Percentiles rank a stretch among this genome's conserved stretches.
phyloP scores from a whole-genome alignment of 2,888 invertebrate genomes.

The Panzeria rudis region DNA sequence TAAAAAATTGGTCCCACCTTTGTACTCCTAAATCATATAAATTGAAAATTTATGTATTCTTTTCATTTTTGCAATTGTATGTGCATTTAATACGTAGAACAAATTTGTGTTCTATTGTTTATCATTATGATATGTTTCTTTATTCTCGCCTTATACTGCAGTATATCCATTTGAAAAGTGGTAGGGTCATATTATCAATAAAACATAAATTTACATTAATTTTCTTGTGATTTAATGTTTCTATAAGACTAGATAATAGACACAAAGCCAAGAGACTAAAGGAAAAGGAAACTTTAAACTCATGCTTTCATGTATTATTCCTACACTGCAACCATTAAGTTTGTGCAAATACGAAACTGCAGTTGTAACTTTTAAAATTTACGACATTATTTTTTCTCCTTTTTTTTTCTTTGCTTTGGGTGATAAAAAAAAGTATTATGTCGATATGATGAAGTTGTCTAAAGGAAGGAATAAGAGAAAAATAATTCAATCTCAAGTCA shows the following conservation, averaged over 20 bases:
- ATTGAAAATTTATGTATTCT: background rate
- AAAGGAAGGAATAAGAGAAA: conserved; percentile 44
- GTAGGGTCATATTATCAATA: conserved; percentile 26
- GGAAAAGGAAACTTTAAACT: background rate
- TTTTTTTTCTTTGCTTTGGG: conserved; percentile 5
- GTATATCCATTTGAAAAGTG: background rate
- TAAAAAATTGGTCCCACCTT: background rate
- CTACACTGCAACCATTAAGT: conserved; percentile 44
- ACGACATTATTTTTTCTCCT: conserved; percentile 36
- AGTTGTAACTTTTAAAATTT: conserved; percentile 58
- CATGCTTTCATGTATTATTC: conserved; percentile 49
- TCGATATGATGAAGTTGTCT: conserved; percentile 36
- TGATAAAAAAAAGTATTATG: background rate
- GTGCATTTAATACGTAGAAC: background rate
- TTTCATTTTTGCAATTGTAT: background rate
- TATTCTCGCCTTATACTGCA: conserved; percentile 9
- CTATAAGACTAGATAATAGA: conserved; percentile 20
- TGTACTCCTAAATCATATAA: background rate
- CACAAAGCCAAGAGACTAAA: background rate
- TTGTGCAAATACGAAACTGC: conserved; percentile 31
- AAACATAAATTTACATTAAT: conserved; percentile 61
- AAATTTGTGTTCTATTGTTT: conserved; percentile 34
- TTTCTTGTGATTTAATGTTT: conserved; percentile 47
- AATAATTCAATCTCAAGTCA: conserved; percentile 62
- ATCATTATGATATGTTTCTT: conserved; percentile 49